These are phyloP conservation scores for Magallana gigas DNA, from an alignment of 1,140 invertebrate genomes.

Conservation along the genomic window DNA sequence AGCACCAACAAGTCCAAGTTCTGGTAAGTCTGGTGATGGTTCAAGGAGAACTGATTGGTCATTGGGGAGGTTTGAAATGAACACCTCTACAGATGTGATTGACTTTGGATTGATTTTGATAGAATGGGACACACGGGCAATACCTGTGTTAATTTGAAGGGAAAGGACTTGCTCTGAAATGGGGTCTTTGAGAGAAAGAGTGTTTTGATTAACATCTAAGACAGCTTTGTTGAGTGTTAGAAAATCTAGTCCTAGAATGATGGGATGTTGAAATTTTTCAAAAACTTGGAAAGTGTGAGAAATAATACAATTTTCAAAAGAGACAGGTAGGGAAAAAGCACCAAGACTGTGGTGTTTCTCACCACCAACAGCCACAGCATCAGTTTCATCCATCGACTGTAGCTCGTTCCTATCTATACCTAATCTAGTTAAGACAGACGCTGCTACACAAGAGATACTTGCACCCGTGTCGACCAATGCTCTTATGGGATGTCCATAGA, in stretches of 20 bases:
- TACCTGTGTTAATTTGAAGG: constrained; percentile 41
- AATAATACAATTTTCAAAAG: constrained; percentile 10
- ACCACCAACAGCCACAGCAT: constrained; percentile 40
- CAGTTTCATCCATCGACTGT: neutral
- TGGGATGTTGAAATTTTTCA: constrained; percentile 43
- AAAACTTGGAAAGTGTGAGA: constrained; percentile 40
- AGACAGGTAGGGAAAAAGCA: constrained; percentile 27
- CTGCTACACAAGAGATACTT: constrained; percentile 46
- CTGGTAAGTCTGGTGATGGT: constrained; percentile 40
- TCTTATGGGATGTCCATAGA: constrained; percentile 41
- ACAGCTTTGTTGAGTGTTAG: constrained; percentile 21
- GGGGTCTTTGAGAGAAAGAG: constrained; percentile 29
- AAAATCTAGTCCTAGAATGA: constrained; percentile 54
- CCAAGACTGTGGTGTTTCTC: constrained; percentile 44
- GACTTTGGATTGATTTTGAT: constrained; percentile 20
- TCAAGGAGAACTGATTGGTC: constrained; percentile 29
- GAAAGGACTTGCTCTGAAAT: neutral
- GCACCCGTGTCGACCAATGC: constrained; percentile 58
- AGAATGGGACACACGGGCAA: constrained; percentile 9
- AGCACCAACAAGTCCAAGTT: constrained; percentile 46
- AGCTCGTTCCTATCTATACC: constrained; percentile 31
- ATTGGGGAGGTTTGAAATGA: constrained; percentile 4
- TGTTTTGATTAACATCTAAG: constrained; percentile 12
- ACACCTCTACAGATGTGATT: constrained; percentile 14
- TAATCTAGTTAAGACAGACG: constrained; percentile 17